phyloP scores from a whole-genome alignment of 37 sponge, comb jelly and placozoan species.

The Corticium candelabrum region DNA sequence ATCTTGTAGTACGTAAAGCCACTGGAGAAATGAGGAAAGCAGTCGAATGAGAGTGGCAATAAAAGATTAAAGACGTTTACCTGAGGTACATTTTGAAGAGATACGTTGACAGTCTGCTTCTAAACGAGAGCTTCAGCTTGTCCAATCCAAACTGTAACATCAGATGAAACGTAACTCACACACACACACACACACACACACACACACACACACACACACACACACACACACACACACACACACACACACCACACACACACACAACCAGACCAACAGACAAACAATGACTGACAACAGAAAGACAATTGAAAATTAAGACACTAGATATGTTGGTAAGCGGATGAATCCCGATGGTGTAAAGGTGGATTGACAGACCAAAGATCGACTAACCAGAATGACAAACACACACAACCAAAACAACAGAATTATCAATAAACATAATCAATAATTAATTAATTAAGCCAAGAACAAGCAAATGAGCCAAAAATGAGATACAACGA shows the following conservation, averaged over 20 bases:
- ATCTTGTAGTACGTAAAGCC: constrained; percentile 90
- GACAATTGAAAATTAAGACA: background rate
- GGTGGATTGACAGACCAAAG: too few species aligned
- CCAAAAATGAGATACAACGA: too few species aligned
- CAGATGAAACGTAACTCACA: too few species aligned
- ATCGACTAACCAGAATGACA: too few species aligned
- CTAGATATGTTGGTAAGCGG: too few species aligned
- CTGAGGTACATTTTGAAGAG: constrained; percentile 63
- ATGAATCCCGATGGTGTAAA: background rate
- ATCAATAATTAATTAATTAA: too few species aligned
- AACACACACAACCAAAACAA: too few species aligned
- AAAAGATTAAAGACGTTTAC: constrained; percentile 14
- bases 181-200: constrained; percentile 18
- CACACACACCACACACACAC: background rate
- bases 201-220: constrained; percentile 3
- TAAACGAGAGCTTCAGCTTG: constrained; percentile 73
- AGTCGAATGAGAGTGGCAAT: background rate
- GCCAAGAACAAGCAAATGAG: too few species aligned
- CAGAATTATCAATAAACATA: too few species aligned
- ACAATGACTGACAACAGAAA: background rate
- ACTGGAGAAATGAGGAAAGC: constrained; percentile 15
- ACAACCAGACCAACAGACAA: background rate
- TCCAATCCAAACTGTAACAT: constrained; percentile 70
- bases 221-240: background rate
- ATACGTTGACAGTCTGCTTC: constrained; percentile 49